Evolutionary conservation across 2,797 vertebrate species (phyloP), one percentile per base, ranked within the genome.

Genomic region (Picus viridis): DNA sequence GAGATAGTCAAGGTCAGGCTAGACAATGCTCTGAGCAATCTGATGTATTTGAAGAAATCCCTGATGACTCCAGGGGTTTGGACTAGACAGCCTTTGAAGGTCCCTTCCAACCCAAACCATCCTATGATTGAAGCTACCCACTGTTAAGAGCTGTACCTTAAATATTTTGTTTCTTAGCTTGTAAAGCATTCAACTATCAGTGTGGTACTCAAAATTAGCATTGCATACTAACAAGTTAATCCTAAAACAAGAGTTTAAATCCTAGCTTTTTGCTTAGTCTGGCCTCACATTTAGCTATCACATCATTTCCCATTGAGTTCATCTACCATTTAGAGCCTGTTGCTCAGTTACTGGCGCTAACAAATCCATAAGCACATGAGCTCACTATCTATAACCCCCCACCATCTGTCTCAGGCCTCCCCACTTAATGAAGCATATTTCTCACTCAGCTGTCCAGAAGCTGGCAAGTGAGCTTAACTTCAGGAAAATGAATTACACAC

Each of bases 381-480:
- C 65, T 79, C 68, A 11, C 18, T 13, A 5, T 39, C 68, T 65
- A 18, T 32, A 97, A 74, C 83, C 89, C 87, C 30, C 65, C 45
- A 75, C 85, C 97, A 96, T 95, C 85, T 96, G 94, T 96, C 95
- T 94, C 83, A 53, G 24, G 47, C 67, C 68, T 88, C 79, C 65
- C 61, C 65, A 56, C 80, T 92, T 81, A 70, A 85, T 86, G 95
- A 95, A 71, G 92, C 77, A 86, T 76, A 68, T 87, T 80, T 96
- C 91, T 92, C 92, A 94, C 97, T 97, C 96, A 92, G 95, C 93
- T 93, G 83, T 89, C 96, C 94, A 93, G 26, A 12, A 95, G 87
- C 89, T 51, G 78, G 92, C 91, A 93, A 95, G 89, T 68, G 59
- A 61, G 95, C 92, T 88, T 84, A 93, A 91, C 92, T 97, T 93